These are phyloP conservation scores for Arrhamphus sclerolepis DNA, from an alignment of 2,797 vertebrate genomes.

Conservation along the genomic window DNA sequence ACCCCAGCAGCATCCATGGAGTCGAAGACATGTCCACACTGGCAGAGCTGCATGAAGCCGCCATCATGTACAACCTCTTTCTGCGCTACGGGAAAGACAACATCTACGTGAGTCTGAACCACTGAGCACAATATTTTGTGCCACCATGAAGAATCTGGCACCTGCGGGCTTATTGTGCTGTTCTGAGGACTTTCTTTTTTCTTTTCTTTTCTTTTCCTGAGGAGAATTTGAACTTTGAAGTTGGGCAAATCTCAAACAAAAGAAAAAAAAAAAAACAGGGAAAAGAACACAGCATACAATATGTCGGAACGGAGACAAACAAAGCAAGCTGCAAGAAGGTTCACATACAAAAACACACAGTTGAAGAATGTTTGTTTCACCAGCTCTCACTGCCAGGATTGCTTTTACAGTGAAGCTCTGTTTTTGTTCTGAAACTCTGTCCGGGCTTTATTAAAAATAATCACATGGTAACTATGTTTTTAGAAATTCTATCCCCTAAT, in stretches of 20 bases:
- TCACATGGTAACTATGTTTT: slow-evolving; percentile 35
- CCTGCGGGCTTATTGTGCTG: no score
- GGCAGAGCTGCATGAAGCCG: slow-evolving; percentile 89
- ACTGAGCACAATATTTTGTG: neutral
- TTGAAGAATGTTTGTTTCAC: slow-evolving; percentile 31
- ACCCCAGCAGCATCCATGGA: slow-evolving; percentile 81
- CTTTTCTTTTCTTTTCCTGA: no score
- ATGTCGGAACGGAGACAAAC: no score
- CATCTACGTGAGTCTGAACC: slow-evolving; percentile 85
- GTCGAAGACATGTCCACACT: slow-evolving; percentile 92
- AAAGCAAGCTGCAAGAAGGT: no score
- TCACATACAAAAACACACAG: no score
- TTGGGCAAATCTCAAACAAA: no score
- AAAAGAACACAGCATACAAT: no score
- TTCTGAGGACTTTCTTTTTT: no score
- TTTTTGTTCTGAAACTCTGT: slow-evolving; percentile 34
- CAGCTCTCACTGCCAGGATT: slow-evolving; percentile 24
- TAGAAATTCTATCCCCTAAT: slow-evolving; percentile 55
- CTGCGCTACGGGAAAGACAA: slow-evolving; percentile 86
- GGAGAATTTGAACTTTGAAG: no score
- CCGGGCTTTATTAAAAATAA: slow-evolving; percentile 56
- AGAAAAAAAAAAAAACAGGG: no score
- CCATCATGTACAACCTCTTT: slow-evolving; percentile 92
- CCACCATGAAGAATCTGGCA: no score
- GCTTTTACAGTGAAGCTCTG: slow-evolving; percentile 26